phyloP scores from a whole-genome alignment of 1,140 invertebrate genomes.

The Aphaenogaster ashmeadi region DNA sequence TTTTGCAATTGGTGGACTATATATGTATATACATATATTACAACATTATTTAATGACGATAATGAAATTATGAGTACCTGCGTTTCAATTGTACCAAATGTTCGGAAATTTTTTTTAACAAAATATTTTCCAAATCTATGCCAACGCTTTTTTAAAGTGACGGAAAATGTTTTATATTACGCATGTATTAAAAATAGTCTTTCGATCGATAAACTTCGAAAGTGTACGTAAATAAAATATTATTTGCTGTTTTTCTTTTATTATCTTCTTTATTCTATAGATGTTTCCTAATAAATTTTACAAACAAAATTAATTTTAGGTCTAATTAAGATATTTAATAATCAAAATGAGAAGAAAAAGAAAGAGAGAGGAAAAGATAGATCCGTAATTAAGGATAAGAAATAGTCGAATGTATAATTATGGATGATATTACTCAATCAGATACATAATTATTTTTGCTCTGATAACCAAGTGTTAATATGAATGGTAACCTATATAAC shows the following conservation, averaged over 20 bases:
- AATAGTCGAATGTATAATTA: neutral
- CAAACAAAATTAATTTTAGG: neutral
- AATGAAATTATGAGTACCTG: neutral
- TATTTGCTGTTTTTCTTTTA: neutral
- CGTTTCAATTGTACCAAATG: neutral
- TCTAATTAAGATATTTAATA: neutral
- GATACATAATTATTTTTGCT: neutral
- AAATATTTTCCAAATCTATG: neutral
- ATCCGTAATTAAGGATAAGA: neutral
- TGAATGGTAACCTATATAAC: neutral
- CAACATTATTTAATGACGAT: neutral
- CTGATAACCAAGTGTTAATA: neutral
- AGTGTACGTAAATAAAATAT: neutral
- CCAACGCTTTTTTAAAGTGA: neutral
- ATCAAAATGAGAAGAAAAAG: neutral
- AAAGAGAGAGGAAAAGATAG: neutral
- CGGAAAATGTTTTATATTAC: neutral
- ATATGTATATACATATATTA: neutral
- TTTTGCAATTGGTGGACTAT: neutral
- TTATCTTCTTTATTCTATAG: neutral
- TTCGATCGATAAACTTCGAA: neutral
- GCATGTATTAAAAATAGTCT: neutral
- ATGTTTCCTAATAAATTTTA: neutral
- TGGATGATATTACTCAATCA: neutral
- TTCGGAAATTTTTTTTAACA: neutral